phyloP scores from a whole-genome alignment of 2,113 vertebrate genomes.

The Pongo abelii region DNA sequence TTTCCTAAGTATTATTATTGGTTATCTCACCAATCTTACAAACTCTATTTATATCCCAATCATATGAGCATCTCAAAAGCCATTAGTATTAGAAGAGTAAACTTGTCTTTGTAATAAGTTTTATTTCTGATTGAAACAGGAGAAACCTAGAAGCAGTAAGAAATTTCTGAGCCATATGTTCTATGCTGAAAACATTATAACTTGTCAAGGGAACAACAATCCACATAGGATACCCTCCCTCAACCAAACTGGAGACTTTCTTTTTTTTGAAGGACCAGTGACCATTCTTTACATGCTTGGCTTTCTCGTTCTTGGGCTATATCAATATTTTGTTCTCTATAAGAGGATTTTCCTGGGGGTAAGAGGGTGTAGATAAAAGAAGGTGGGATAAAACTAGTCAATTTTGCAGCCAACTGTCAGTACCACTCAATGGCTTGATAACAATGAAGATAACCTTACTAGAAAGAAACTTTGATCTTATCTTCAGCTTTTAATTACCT shows the following conservation, averaged over 20 bases:
- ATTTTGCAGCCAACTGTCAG: neutral
- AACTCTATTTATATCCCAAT: slow-evolving; percentile 27
- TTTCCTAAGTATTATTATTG: slow-evolving; percentile 46
- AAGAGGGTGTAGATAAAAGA: neutral
- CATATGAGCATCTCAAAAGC: slow-evolving; percentile 39
- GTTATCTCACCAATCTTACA: slow-evolving; percentile 23
- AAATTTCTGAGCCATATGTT: neutral
- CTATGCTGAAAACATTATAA: neutral
- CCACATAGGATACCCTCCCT: rapidly evolving
- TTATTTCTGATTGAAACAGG: neutral
- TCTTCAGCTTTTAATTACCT: neutral
- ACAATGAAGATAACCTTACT: neutral
- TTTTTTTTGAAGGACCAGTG: neutral
- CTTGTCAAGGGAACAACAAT: neutral
- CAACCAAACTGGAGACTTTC: rapidly evolving
- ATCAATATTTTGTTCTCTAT: neutral
- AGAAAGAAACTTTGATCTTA: neutral
- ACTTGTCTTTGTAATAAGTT: neutral
- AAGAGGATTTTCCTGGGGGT: neutral
- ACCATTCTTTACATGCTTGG: neutral
- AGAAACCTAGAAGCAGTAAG: neutral
- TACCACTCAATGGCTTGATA: neutral
- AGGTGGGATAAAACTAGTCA: neutral
- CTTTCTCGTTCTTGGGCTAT: neutral
- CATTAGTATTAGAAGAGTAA: neutral